Percentiles rank a stretch among this genome's conserved stretches.
Evolutionary conservation across 2,888 invertebrate species (phyloP).

Genomic region (Ferdinandea cuprea): DNA sequence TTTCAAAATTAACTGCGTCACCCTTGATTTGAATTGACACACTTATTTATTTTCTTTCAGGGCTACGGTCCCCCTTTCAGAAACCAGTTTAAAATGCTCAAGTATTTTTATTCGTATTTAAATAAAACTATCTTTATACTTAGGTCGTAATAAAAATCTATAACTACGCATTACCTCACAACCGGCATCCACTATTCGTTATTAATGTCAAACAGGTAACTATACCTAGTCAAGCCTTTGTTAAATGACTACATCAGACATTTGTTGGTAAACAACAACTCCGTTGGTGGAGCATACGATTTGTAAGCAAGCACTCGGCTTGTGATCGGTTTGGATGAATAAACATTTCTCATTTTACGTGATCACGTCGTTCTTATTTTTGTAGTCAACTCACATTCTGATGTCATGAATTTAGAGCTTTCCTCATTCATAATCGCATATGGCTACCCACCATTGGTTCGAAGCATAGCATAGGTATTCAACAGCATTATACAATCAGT

Average conservation of each 20-base stretch:
- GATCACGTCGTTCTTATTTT: conserved; percentile 8
- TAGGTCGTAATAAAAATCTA: neutral
- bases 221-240: neutral
- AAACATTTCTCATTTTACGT: conserved; percentile 16
- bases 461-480: too few species aligned
- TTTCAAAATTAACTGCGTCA: too few species aligned
- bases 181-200: neutral
- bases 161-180: conserved; percentile 33
- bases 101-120: neutral
- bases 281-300: conserved; percentile 1
- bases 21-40: too few species aligned
- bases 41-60: too few species aligned
- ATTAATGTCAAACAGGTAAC: conserved; percentile 34
- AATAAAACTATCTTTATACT: neutral
- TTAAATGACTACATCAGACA: conserved; percentile 1
- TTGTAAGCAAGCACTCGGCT: neutral
- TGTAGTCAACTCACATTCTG: conserved; percentile 12
- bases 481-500: neutral
- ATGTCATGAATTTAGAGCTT: conserved; percentile 42
- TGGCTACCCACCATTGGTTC: neutral
- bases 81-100: neutral
- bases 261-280: conserved; percentile 55
- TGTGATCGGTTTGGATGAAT: conserved; percentile 1
- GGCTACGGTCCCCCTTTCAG: too few species aligned
- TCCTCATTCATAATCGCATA: conserved; percentile 3